Evolutionary conservation across 2,888 invertebrate species (phyloP), one percentile per base, ranked within the genome.

Genomic region (Seladonia tumulorum): DNA sequence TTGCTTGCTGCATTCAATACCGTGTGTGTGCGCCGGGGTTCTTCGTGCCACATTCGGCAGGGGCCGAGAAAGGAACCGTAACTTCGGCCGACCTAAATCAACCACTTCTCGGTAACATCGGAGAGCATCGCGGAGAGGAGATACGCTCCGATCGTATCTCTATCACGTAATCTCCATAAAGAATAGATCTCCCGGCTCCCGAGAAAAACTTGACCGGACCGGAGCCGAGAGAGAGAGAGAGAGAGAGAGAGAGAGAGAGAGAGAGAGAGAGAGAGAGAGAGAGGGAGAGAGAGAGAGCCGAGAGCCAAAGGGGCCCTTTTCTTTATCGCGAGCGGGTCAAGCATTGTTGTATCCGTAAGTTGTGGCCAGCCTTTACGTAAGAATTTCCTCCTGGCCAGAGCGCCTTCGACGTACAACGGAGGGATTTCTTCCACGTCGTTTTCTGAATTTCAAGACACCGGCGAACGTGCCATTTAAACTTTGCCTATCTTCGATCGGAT

Each of bases 111-210:
- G 66, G 81, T 35, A 85, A 83, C 87, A 82, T 73, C 81, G 87
- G 68, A 63, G 63, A 80, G 77, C 84, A 87, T 85, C 81, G 87
- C 77, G 71, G 60, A 35, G 60, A 35, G 49, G 63, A 87, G 79
- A 87, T 87, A 87, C 82, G 73, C 73, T 74, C 60, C 57, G 88
- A 88, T 88, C 85, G 80, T 88, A 88, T 88, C 88, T 85, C 85
- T 60, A 87, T 88, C 88, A 85, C 88, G 87, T 85, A 87, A 88
- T 87, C 85, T 87, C 88, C 88, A 88, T 88, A 87, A 88, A 82
- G 82, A 87, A 85, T 87, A 84, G 84, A 87, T 88, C 88, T 88
- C 88, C 39, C 53, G 74, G 35, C 53, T 47, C 47, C 72, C 53
- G 57, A 71, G 77, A 85, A 87, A 81, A 82, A 76, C 77, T 81